Base-by-base conservation (phyloP, 64 coral and sea anemone species). In the Pocillopora verrucosa region DNA sequence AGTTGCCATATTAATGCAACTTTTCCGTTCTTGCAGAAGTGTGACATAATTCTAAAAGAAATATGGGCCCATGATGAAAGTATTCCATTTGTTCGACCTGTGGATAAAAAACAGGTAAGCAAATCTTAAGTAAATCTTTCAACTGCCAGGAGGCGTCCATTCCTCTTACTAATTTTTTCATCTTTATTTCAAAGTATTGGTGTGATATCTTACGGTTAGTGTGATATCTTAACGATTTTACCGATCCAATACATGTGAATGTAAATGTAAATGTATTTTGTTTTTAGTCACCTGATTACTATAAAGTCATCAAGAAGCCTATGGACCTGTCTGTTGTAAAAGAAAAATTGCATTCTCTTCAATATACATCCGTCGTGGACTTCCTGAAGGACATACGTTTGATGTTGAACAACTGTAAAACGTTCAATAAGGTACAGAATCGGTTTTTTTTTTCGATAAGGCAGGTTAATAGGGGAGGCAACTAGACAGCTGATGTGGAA, bases 21-120 rank as follows among this genome's bases (percentile, higher is more conserved):
- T 51, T 56, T 25, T 25, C 78, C 56, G 56, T 15, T 34, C 36
- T 72, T 20, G 15, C 82, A 96, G 94, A 93, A 89, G 77, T 96
- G 94, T 83, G 94, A 93, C n/a, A 38, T 36, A 14, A 96, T 96
- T 38, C 61, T 96, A 16, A 96, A 88, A 15, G 90, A 92, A 67
- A 60, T 96, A 16, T 96, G 91, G 94, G 91, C 94, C 2, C 79
- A 86, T 35, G 91, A 96, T n/a, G 83, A 96, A 24, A 96, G 94
- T 62, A 86, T 68, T 58, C 90, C 94, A 11, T 96, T 96, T 64
- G 91, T 86, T 12, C 91, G 88, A 24, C 82, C 90, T 41, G 91
- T 96, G 3, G 82, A 93, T 77, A 92, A 90, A 77, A 96, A 80
- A 88, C 75, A 92, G 81, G 94, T 96, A 83, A 62, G 19, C 58